Evolutionary conservation across 2,113 vertebrate species (phyloP).

Genomic region (Chroicocephalus ridibundus): DNA sequence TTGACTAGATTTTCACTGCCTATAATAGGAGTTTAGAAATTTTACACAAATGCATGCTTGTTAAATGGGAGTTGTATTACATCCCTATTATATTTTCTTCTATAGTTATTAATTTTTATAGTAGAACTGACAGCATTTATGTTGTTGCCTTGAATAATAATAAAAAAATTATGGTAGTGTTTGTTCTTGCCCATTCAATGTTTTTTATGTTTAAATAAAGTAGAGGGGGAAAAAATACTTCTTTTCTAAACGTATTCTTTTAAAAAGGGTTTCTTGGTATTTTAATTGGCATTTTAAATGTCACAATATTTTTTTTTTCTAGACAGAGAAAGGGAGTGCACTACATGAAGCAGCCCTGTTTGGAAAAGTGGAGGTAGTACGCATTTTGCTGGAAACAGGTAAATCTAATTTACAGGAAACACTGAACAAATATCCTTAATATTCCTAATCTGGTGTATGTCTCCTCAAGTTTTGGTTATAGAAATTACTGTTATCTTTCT

Average conservation of each 20-base stretch:
- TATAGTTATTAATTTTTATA: neutral
- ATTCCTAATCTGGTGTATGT: neutral
- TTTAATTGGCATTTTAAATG: conserved; percentile 17
- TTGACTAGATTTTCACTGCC: neutral
- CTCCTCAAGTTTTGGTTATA: neutral
- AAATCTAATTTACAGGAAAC: conserved; percentile 30
- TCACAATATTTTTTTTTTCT: conserved; percentile 36
- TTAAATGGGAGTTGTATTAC: neutral
- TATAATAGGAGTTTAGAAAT: neutral
- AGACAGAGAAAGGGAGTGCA: conserved; percentile 97
- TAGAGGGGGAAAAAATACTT: neutral
- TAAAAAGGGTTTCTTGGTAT: neutral
- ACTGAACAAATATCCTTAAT: neutral
- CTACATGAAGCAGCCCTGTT: conserved; percentile 95
- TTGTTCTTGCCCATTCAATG: neutral
- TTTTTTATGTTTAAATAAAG: neutral
- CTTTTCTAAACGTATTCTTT: neutral
- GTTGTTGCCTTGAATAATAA: neutral
- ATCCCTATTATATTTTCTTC: neutral
- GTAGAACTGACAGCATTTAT: neutral
- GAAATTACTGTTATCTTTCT: neutral
- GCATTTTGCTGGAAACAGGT: conserved; percentile 94
- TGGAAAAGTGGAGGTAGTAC: conserved; percentile 95
- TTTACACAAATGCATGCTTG: neutral
- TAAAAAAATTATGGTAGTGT: neutral